Percentiles rank a stretch among this genome's conserved stretches.
phyloP scores from a whole-genome alignment of 2,888 invertebrate genomes.

The Drosophila fulvimacula region DNA sequence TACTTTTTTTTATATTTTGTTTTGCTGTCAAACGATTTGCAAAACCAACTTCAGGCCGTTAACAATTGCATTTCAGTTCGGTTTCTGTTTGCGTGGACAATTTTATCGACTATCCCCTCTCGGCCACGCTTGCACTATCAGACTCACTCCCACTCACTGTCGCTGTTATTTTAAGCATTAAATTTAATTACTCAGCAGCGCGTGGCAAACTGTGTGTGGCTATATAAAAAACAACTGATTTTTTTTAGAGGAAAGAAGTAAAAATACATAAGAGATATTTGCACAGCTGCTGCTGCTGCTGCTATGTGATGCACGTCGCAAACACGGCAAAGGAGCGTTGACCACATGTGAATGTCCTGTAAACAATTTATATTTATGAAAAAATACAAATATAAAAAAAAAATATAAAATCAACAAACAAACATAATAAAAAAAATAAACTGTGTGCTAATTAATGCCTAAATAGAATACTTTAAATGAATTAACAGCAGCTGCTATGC shows the following conservation, averaged over 20 bases:
- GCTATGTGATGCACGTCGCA: slow-evolving; percentile 12
- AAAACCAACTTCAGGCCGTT: slow-evolving; percentile 71
- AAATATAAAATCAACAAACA: slow-evolving; percentile 24
- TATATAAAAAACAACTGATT: slow-evolving; percentile 20
- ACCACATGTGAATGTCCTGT: slow-evolving; percentile 23
- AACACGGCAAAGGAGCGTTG: slow-evolving; percentile 21
- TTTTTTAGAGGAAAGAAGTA: slow-evolving; percentile 21
- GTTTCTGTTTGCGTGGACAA: slow-evolving; percentile 61
- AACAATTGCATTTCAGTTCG: slow-evolving; percentile 67
- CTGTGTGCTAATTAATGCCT: slow-evolving; percentile 29
- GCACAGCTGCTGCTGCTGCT: slow-evolving; percentile 57
- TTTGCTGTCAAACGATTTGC: slow-evolving; percentile 75
- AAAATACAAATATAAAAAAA: not conserved
- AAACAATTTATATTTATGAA: slow-evolving; percentile 24
- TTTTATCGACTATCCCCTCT: slow-evolving; percentile 18
- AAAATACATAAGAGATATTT: slow-evolving; percentile 52
- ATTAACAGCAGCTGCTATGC: slow-evolving; percentile 1
- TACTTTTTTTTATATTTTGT: slow-evolving; percentile 18
- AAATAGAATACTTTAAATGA: slow-evolving; percentile 2
- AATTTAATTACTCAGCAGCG: slow-evolving; percentile 74
- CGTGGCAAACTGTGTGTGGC: slow-evolving; percentile 29
- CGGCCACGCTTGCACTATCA: not conserved
- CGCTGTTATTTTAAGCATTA: slow-evolving; percentile 71
- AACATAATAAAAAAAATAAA: slow-evolving; percentile 19
- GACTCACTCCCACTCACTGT: slow-evolving; percentile 11